phyloP scores from a whole-genome alignment of 2,797 vertebrate genomes.

The Chaunax sp. region DNA sequence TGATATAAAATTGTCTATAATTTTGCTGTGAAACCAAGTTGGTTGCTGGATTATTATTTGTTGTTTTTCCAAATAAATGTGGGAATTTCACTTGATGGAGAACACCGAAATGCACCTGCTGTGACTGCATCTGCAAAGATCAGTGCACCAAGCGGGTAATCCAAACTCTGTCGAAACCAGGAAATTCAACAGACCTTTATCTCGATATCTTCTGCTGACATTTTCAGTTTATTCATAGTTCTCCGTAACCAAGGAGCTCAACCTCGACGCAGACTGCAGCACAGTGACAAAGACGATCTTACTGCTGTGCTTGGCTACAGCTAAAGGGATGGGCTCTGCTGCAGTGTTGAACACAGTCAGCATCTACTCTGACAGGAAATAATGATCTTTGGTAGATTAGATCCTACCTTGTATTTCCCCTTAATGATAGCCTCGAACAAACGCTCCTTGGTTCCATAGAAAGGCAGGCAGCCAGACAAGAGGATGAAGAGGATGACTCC shows the following conservation, averaged over 20 bases:
- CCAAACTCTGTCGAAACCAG: neutral
- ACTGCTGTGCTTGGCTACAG: neutral
- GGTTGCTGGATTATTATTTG: too few relatives aligned
- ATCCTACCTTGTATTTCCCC: conserved; percentile 96
- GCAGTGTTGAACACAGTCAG: neutral
- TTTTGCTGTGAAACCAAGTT: neutral
- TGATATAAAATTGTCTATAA: too few relatives aligned
- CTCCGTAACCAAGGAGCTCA: neutral
- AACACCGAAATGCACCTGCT: neutral
- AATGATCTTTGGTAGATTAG: conserved; percentile 1
- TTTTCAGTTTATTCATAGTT: neutral
- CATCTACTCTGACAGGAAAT: neutral
- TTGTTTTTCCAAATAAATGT: neutral
- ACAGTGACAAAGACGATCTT: neutral
- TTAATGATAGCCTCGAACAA: conserved; percentile 98
- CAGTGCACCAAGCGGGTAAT: conserved; percentile 32
- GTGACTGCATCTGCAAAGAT: conserved; percentile 29
- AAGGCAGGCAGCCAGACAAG: conserved; percentile 96
- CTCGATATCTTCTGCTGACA: neutral
- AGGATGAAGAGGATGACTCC: conserved; percentile 99
- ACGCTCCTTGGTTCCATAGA: conserved; percentile 98
- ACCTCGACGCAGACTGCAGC: conserved; percentile 14
- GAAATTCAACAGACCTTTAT: neutral
- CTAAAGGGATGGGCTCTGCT: neutral
- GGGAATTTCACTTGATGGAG: conserved; percentile 1